phyloP scores from a whole-genome alignment of 2,797 vertebrate genomes.

The Liparis tanakae region DNA sequence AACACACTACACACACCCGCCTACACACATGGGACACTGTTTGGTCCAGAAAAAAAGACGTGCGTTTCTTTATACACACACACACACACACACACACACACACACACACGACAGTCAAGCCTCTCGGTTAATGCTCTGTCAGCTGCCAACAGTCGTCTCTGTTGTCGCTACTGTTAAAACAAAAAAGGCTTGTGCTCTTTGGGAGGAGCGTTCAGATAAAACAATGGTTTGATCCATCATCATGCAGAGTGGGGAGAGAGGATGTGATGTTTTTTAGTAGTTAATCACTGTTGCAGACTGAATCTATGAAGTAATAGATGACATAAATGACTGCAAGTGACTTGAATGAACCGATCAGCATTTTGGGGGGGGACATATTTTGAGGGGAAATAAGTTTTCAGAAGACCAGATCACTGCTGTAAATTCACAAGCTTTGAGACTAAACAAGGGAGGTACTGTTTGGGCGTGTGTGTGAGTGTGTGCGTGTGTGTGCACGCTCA shows the following conservation, averaged over 20 bases:
- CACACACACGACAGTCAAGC: not conserved
- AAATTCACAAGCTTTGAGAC: constrained; percentile 32
- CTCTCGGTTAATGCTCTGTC: constrained; percentile 3
- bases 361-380: constrained; percentile 1
- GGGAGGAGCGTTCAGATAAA: not conserved
- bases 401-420: constrained; percentile 32
- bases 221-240: not conserved
- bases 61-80: no score
- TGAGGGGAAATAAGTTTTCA: constrained; percentile 3
- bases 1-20: not conserved
- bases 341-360: not conserved
- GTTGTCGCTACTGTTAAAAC: constrained; percentile 1
- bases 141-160: constrained; percentile 49
- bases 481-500: not conserved
- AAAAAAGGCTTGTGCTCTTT: not conserved
- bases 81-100: not conserved
- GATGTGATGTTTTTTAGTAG: not conserved
- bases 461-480: constrained; percentile 2
- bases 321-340: not conserved
- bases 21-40: not conserved
- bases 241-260: not conserved
- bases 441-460: constrained; percentile 45
- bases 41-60: not conserved
- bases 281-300: not conserved
- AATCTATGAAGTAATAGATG: not conserved